phyloP scores from a whole-genome alignment of 2,113 vertebrate species.

The Mandrillus leucophaeus region DNA sequence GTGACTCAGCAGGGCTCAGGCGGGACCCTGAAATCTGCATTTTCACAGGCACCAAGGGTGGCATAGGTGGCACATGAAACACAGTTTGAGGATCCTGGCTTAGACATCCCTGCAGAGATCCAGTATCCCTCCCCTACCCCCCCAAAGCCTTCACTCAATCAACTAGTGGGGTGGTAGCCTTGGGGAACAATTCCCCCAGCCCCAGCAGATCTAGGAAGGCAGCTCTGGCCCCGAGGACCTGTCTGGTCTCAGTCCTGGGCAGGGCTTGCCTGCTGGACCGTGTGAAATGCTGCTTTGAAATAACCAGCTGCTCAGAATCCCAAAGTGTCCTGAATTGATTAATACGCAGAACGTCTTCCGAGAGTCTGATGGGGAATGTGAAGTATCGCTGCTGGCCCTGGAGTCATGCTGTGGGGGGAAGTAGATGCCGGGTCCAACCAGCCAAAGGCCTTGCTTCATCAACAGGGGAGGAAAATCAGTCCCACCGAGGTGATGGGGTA shows the following conservation, averaged over 20 bases:
- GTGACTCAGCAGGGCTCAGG: not conserved
- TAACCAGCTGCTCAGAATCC: constrained; percentile 57
- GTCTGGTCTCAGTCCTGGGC: not conserved
- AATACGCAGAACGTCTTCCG: constrained; percentile 64
- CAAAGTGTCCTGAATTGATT: constrained; percentile 73
- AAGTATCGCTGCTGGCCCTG: constrained; percentile 55
- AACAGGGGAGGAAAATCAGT: not conserved
- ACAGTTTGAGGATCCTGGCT: not conserved
- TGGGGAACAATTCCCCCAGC: not conserved
- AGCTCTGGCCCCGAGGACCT: not conserved
- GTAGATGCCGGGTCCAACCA: not conserved
- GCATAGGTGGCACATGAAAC: no score
- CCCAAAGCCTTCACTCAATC: not conserved
- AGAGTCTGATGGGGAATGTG: constrained; percentile 74
- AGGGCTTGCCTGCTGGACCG: not conserved
- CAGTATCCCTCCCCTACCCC: not conserved
- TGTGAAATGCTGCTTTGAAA: constrained; percentile 64
- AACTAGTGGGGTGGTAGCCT: not conserved
- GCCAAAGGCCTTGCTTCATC: no score
- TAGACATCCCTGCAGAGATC: not conserved
- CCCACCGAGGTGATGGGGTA: not conserved
- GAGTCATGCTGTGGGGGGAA: not conserved
- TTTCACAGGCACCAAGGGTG: not conserved
- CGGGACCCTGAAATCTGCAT: not conserved
- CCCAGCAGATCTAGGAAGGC: not conserved